phyloP scores from a whole-genome alignment of 2,888 invertebrate species.

The Acleris cristana region DNA sequence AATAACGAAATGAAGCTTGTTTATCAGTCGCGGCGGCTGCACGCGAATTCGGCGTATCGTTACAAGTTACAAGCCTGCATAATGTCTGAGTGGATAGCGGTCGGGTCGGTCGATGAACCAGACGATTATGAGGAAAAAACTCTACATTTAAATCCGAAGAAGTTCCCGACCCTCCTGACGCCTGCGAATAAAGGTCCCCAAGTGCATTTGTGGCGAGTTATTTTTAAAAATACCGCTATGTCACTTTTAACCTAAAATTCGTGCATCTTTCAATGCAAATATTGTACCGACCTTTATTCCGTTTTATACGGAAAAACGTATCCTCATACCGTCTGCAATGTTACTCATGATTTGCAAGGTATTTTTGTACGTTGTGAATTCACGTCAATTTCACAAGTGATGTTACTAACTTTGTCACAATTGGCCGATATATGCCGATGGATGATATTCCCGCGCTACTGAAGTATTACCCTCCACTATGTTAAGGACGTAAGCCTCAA shows the following conservation, averaged over 20 bases:
- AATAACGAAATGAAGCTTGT: conserved; percentile 32
- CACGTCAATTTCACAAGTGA: too few species aligned
- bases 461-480: too few species aligned
- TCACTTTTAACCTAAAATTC: conserved; percentile 21
- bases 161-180: conserved; percentile 17
- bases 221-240: conserved; percentile 27
- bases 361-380: not conserved
- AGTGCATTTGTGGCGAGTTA: conserved; percentile 16
- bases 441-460: too few species aligned
- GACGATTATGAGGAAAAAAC: conserved; percentile 36
- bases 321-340: not conserved
- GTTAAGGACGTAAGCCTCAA: too few species aligned
- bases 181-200: conserved; percentile 13
- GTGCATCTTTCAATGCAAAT: conserved; percentile 21
- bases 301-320: not conserved
- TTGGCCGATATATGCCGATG: too few species aligned
- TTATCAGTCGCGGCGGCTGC: conserved; percentile 28
- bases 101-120: conserved; percentile 34
- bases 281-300: not conserved
- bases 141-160: conserved; percentile 28
- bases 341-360: not conserved
- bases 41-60: conserved; percentile 24
- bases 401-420: too few species aligned
- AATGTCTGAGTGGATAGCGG: conserved; percentile 26
- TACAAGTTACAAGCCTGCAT: conserved; percentile 29